Conservation (phyloP, 2,113 vertebrate genomes). For the Oryctolagus cuniculus region DNA sequence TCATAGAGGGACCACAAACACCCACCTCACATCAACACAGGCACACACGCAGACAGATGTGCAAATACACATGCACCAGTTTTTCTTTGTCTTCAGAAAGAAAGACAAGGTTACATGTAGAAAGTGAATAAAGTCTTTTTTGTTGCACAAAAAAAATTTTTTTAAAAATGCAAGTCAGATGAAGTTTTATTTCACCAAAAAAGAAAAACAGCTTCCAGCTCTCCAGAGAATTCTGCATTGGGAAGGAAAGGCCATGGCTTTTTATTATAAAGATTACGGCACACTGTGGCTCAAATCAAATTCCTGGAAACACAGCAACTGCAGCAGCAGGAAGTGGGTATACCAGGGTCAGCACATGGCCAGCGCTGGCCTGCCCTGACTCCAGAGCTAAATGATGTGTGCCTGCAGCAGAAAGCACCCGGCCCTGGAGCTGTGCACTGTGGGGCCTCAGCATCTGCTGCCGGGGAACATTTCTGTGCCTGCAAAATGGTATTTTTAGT, state of each 20-base stretch:
- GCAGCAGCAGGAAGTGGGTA: not conserved
- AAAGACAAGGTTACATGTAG: not conserved
- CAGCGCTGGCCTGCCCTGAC: conserved; percentile 42
- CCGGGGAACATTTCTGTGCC: conserved; percentile 51
- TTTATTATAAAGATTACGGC: conserved; percentile 46
- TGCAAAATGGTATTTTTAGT: conserved; percentile 72
- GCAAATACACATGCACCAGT: not conserved
- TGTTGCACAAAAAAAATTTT: not conserved
- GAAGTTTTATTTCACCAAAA: not conserved
- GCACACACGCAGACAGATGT: not conserved
- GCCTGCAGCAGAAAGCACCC: conserved; percentile 42
- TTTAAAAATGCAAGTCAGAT: not conserved
- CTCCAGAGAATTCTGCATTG: conserved; percentile 43
- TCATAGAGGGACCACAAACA: not conserved
- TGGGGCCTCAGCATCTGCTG: conserved; percentile 73
- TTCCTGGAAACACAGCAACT: not conserved
- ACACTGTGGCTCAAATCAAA: conserved; percentile 13
- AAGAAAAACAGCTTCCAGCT: not conserved
- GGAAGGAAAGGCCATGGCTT: conserved; percentile 35
- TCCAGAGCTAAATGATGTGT: conserved; percentile 35
- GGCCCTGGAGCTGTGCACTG: conserved; percentile 4
- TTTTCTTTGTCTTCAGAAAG: not conserved
- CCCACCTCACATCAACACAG: no score
- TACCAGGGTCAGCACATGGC: not conserved
- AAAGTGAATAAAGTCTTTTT: not conserved